A percentile compares a stretch with the other conserved stretches of the same genome.
Conservation (phyloP, 2,113 vertebrate genomes). For the Anolis sagrei region DNA sequence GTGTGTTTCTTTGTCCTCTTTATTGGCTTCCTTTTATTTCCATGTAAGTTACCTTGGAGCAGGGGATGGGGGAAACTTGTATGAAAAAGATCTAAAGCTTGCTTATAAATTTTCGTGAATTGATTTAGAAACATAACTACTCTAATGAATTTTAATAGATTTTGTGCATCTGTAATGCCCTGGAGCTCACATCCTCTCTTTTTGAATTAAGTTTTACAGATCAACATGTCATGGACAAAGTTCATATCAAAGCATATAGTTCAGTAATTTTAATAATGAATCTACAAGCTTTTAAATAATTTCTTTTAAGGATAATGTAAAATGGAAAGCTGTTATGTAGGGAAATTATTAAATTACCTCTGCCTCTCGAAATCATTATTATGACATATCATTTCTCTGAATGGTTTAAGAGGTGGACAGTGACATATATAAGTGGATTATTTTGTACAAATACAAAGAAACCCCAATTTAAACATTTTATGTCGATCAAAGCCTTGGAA, state of each 20-base stretch:
- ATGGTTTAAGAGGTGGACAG: slow-evolving; percentile 5
- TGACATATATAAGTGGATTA: slow-evolving; percentile 25
- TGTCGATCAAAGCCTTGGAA: slow-evolving; percentile 35
- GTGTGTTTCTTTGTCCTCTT: slow-evolving; percentile 76
- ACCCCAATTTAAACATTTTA: slow-evolving; percentile 21
- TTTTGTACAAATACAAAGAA: slow-evolving; percentile 9
- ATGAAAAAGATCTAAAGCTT: slow-evolving; percentile 70
- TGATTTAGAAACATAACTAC: slow-evolving; percentile 61
- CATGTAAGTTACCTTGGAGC: slow-evolving; percentile 77
- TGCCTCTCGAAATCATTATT: slow-evolving; percentile 28
- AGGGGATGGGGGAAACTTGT: slow-evolving; percentile 67
- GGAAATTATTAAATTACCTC: slow-evolving; percentile 38
- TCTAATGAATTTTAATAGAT: slow-evolving; percentile 48
- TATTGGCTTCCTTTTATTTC: slow-evolving; percentile 79
- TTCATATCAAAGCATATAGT: background rate
- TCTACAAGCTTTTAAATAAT: background rate
- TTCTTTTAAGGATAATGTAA: background rate
- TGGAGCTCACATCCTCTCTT: slow-evolving; percentile 20
- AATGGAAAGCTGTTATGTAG: slow-evolving; percentile 27
- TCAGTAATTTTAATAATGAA: slow-evolving; percentile 31
- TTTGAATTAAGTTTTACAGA: slow-evolving; percentile 47
- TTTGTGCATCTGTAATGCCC: background rate
- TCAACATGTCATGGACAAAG: slow-evolving; percentile 34
- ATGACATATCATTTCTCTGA: background rate
- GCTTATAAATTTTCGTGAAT: slow-evolving; percentile 55